phyloP scores from a whole-genome alignment of 2,113 vertebrate genomes.

The Poecile atricapillus region DNA sequence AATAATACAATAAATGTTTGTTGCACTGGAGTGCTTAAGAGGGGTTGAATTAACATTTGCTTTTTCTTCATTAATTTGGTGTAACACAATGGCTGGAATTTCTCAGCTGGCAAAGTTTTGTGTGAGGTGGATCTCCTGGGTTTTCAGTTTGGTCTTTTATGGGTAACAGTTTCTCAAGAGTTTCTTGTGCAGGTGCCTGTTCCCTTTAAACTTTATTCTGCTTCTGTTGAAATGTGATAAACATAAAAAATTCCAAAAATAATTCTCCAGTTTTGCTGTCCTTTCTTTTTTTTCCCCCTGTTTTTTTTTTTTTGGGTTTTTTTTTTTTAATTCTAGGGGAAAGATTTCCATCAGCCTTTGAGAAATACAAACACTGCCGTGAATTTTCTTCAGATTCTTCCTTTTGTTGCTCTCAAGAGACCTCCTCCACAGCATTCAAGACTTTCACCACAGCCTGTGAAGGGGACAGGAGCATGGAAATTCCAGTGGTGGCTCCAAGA shows the following conservation, averaged over 20 bases:
- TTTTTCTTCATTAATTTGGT: neutral
- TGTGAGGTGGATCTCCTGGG: neutral
- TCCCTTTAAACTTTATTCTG: neutral
- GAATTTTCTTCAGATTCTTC: slow-evolving; percentile 27
- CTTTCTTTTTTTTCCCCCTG: neutral
- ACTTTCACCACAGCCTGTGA: slow-evolving; percentile 41
- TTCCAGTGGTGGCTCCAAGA: neutral
- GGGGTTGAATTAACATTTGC: neutral
- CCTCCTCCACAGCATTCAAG: neutral
- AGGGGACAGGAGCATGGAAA: slow-evolving; percentile 9
- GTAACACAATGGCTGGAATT: neutral
- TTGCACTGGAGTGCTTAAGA: neutral
- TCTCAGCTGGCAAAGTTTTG: neutral
- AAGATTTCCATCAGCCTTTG: neutral
- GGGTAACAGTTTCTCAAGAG: neutral
- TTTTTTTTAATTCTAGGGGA: neutral
- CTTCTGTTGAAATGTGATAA: neutral
- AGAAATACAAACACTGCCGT: slow-evolving; percentile 6
- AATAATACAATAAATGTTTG: neutral
- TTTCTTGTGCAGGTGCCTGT: neutral
- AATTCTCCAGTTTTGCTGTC: neutral
- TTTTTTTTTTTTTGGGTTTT: neutral
- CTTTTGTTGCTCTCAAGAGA: slow-evolving; percentile 6
- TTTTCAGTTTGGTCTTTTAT: neutral
- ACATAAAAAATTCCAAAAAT: neutral